Percentiles rank a stretch among this genome's conserved stretches.
Conservation (phyloP, 2,113 vertebrate genomes). For the Malurus alboscapulatus region DNA sequence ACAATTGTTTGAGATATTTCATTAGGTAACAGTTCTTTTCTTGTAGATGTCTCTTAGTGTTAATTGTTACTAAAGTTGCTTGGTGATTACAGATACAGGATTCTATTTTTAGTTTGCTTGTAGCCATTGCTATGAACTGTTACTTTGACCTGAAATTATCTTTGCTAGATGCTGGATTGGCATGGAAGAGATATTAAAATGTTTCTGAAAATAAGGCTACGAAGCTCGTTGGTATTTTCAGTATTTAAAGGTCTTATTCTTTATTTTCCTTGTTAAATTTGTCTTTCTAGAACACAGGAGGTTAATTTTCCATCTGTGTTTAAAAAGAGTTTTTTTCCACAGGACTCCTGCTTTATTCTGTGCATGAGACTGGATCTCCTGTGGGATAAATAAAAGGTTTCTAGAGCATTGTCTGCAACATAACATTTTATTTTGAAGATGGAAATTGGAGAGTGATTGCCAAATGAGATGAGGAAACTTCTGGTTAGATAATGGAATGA, state of each 20-base stretch:
- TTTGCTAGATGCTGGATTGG: background rate
- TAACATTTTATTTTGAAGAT: constrained; percentile 1
- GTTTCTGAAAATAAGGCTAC: background rate
- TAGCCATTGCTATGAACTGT: background rate
- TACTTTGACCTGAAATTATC: background rate
- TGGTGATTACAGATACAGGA: background rate
- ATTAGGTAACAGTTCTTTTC: background rate
- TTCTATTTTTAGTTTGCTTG: background rate
- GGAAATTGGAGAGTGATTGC: background rate
- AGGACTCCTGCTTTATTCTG: background rate
- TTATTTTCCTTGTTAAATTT: background rate
- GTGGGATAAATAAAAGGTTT: constrained; percentile 39
- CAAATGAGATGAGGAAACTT: background rate
- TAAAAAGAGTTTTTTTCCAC: background rate
- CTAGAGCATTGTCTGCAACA: constrained; percentile 24
- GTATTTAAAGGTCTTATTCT: background rate
- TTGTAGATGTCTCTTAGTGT: background rate
- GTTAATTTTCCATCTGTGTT: background rate
- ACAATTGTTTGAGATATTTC: background rate
- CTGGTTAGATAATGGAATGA: background rate
- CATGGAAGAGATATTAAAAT: background rate
- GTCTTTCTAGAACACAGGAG: background rate
- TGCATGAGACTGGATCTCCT: background rate
- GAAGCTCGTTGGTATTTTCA: background rate
- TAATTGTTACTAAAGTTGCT: background rate